phyloP scores from a whole-genome alignment of 2,113 vertebrate genomes.

The Sciurus niger region DNA sequence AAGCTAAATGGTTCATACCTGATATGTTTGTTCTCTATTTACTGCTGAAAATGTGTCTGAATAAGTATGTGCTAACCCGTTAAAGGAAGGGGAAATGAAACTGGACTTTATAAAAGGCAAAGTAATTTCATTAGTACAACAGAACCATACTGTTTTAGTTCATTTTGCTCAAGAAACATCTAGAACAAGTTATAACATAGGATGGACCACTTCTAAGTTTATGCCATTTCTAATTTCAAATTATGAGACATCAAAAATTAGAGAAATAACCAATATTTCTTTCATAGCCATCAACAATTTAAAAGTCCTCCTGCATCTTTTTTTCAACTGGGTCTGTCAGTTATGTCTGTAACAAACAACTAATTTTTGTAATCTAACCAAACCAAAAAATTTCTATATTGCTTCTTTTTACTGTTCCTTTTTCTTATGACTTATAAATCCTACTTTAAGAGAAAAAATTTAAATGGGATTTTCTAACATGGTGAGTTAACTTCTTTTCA shows the following conservation, averaged over 20 bases:
- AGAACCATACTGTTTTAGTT: slow-evolving; percentile 46
- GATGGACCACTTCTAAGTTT: slow-evolving; percentile 9
- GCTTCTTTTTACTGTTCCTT: slow-evolving; percentile 29
- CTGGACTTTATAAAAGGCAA: slow-evolving; percentile 10
- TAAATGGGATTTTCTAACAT: slow-evolving; percentile 57
- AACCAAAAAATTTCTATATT: slow-evolving; percentile 27
- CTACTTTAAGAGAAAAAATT: slow-evolving; percentile 45
- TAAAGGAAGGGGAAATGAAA: neutral
- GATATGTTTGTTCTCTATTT: neutral
- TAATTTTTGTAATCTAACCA: slow-evolving; percentile 37
- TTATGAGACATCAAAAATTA: neutral
- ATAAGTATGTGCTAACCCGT: neutral
- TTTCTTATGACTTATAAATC: slow-evolving; percentile 59
- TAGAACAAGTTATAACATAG: slow-evolving; percentile 31
- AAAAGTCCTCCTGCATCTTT: neutral
- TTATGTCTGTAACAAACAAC: neutral
- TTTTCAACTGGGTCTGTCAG: neutral
- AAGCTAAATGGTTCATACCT: neutral
- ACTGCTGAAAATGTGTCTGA: neutral
- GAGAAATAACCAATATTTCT: slow-evolving; percentile 52
- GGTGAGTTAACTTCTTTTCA: slow-evolving; percentile 39
- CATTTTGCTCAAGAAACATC: slow-evolving; percentile 28
- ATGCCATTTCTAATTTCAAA: slow-evolving; percentile 41
- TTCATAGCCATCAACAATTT: slow-evolving; percentile 53
- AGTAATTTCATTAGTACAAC: slow-evolving; percentile 19